Percentiles rank a stretch among this genome's conserved stretches.
Conservation (phyloP, 2,888 invertebrate species). For the Rhodophaea formosa region DNA sequence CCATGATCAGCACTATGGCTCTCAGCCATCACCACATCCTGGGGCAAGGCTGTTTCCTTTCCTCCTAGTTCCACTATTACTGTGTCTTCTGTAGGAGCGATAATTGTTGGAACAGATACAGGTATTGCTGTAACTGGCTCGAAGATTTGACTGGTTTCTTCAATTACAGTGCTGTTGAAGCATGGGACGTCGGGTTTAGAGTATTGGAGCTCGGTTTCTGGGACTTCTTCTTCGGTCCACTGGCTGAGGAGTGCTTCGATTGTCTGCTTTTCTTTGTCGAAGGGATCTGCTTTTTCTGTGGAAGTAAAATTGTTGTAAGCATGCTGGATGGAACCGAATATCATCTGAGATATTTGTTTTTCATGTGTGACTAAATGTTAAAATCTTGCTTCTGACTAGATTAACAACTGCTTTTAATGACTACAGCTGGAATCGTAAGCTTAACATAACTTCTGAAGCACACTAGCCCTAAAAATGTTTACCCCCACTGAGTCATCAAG, state of each 20-base stretch:
- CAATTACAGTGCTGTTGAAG: conserved; percentile 66
- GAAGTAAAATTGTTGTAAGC: conserved; percentile 8
- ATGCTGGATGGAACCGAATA: too few species aligned
- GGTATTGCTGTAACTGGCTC: conserved; percentile 61
- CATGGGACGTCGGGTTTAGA: conserved; percentile 54
- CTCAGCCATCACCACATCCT: conserved; percentile 60
- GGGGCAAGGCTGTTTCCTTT: conserved; percentile 23
- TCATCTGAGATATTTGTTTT: too few species aligned
- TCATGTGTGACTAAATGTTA: too few species aligned
- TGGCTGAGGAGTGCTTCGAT: conserved; percentile 71
- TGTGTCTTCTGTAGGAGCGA: conserved; percentile 30
- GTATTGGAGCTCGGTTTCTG: conserved; percentile 50
- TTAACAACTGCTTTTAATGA: too few species aligned
- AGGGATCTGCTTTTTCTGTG: conserved; percentile 67
- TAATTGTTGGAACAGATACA: conserved; percentile 37
- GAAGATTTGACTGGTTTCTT: conserved; percentile 64
- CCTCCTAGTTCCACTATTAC: conserved; percentile 47
- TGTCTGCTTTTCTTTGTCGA: conserved; percentile 66
- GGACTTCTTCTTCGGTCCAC: conserved; percentile 73
- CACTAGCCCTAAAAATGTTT: too few species aligned
- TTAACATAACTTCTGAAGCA: too few species aligned
- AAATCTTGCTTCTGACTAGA: too few species aligned
- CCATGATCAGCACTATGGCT: conserved; percentile 49
- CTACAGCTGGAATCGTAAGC: too few species aligned
- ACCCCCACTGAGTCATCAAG: too few species aligned